These are phyloP conservation scores for Xanthia icteritia DNA, from an alignment of 2,888 invertebrate species.

Conservation along the genomic window DNA sequence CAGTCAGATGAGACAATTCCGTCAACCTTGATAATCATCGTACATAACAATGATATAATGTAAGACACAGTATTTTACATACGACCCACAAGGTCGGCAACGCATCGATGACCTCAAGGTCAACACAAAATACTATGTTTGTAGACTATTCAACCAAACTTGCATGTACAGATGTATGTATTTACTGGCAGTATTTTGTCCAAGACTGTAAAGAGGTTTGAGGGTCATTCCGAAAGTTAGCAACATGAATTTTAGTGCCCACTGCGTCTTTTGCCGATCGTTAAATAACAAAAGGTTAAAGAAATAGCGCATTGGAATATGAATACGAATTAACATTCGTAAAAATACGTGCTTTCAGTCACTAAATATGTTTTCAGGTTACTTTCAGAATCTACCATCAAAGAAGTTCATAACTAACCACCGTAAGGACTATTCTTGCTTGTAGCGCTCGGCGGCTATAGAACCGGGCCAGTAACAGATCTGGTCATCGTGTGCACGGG, in stretches of 20 bases:
- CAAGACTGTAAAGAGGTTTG: background rate
- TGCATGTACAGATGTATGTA: constrained; percentile 14
- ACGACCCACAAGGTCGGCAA: constrained; percentile 54
- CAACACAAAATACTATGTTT: constrained; percentile 26
- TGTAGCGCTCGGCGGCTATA: no score
- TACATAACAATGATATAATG: constrained; percentile 23
- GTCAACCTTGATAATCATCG: constrained; percentile 33
- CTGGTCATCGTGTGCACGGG: no score
- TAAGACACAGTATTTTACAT: constrained; percentile 42
- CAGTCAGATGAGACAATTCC: background rate
- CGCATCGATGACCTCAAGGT: constrained; percentile 62
- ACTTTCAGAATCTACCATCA: background rate
- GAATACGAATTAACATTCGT: background rate
- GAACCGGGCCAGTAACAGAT: no score
- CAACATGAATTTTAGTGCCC: background rate
- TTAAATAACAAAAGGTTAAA: constrained; percentile 1
- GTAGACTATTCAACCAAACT: constrained; percentile 31
- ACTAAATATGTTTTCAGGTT: background rate
- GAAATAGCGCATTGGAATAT: background rate
- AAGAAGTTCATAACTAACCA: no score
- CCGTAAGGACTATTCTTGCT: no score
- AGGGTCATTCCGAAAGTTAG: constrained; percentile 6
- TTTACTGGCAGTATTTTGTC: constrained; percentile 15
- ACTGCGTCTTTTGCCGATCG: background rate
- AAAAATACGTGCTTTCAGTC: background rate